Evolutionary conservation across 2,113 vertebrate species (phyloP).

Genomic region (Engraulis encrasicolus): DNA sequence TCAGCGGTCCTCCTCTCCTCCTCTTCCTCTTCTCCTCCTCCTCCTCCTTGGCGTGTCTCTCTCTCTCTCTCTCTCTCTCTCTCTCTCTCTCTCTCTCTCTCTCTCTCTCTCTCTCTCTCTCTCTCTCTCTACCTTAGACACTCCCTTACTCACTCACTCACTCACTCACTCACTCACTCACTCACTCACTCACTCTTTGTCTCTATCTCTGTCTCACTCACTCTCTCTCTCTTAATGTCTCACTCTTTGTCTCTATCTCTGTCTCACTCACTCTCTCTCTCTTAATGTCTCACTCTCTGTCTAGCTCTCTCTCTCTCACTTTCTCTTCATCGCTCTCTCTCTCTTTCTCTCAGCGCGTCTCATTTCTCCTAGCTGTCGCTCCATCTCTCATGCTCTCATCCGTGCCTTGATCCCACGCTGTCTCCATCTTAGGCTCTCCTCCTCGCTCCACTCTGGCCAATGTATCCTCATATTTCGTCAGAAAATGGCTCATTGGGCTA

Average conservation of each 20-base stretch:
- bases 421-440: slow-evolving; percentile 6
- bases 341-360: slow-evolving; percentile 36
- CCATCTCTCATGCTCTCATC: slow-evolving; percentile 17
- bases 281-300: slow-evolving; percentile 40
- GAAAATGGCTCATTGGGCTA: slow-evolving; percentile 4
- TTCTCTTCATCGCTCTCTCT: too few relatives aligned
- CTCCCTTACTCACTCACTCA: slow-evolving; percentile 31
- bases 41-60: slow-evolving; percentile 33
- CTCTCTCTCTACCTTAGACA: slow-evolving; percentile 27
- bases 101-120: slow-evolving; percentile 24
- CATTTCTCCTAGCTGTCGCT: slow-evolving; percentile 13
- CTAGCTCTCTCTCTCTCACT: slow-evolving; percentile 25
- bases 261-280: slow-evolving; percentile 27
- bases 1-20: slow-evolving; percentile 39
- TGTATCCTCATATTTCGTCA: slow-evolving; percentile 22
- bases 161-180: slow-evolving; percentile 32
- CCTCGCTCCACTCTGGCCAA: background rate
- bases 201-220: slow-evolving; percentile 33
- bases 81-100: slow-evolving; percentile 33
- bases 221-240: slow-evolving; percentile 37
- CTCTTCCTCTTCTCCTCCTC: slow-evolving; percentile 45
- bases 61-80: slow-evolving; percentile 37
- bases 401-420: slow-evolving; percentile 1
- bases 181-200: slow-evolving; percentile 31
- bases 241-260: slow-evolving; percentile 28